Conservation (phyloP, 2,888 invertebrate species). For the Anoncus sp. region DNA sequence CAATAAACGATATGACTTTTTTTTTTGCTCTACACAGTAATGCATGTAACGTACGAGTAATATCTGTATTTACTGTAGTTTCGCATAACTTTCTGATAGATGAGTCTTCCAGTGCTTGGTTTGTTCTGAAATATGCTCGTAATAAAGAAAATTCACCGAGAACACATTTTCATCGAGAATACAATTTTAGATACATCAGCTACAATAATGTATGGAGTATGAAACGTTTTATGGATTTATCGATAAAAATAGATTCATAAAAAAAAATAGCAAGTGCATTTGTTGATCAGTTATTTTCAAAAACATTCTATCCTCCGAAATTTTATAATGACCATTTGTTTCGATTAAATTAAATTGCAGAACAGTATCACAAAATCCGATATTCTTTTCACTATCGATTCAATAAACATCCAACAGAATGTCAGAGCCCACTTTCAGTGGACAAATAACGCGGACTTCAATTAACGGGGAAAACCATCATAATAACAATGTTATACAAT, state of each 20-base stretch:
- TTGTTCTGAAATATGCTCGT: not conserved
- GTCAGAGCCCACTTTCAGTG: too few species aligned
- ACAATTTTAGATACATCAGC: not conserved
- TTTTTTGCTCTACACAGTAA: not conserved
- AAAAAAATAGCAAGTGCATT: too few species aligned
- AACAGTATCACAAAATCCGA: too few species aligned
- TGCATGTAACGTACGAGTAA: not conserved
- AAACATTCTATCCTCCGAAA: too few species aligned
- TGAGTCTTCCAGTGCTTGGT: not conserved
- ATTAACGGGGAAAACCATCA: too few species aligned
- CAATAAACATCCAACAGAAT: too few species aligned
- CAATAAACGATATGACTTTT: slow-evolving; percentile 10
- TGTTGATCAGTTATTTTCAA: too few species aligned
- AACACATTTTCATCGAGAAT: not conserved
- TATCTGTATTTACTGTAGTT: not conserved
- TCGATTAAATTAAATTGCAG: too few species aligned
- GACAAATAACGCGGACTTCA: too few species aligned
- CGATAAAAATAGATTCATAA: not conserved
- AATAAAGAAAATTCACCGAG: not conserved
- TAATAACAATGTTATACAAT: too few species aligned
- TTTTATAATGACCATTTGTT: not conserved
- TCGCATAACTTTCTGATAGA: not conserved
- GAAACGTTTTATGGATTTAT: not conserved
- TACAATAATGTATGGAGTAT: too few species aligned
- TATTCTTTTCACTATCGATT: too few species aligned